Evolutionary conservation across 2,888 invertebrate genomes (phyloP).

Genomic region (Meandrusa payeni): DNA sequence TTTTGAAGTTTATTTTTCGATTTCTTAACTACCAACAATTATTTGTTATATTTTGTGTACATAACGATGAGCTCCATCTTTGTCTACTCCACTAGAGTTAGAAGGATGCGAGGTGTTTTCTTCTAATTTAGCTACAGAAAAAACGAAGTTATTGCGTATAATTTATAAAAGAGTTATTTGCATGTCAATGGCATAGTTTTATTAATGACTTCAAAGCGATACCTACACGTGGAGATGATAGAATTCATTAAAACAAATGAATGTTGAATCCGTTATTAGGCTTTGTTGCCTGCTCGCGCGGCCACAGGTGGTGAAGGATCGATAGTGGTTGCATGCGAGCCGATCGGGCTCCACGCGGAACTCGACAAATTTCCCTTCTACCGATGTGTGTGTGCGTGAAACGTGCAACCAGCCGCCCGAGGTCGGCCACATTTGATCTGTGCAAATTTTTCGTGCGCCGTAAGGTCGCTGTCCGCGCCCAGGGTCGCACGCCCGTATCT

Average conservation of each 20-base stretch:
- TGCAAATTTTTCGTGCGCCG: conserved; percentile 71
- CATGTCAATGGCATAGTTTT: conserved; percentile 1
- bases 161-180: background rate
- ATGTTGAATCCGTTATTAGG: conserved; percentile 5
- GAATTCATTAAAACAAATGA: background rate
- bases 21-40: no score
- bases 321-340: conserved; percentile 28
- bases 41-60: no score
- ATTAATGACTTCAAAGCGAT: conserved; percentile 1
- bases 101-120: no score
- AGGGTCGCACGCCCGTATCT: conserved; percentile 75
- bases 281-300: conserved; percentile 17
- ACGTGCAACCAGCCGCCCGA: conserved; percentile 70
- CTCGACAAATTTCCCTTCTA: conserved; percentile 65
- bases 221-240: conserved; percentile 5
- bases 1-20: no score
- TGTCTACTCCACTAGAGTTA: no score
- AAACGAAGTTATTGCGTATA: no score
- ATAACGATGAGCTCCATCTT: no score
- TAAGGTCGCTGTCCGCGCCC: conserved; percentile 73
- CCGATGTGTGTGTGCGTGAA: conserved; percentile 40
- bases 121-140: no score
- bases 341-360: conserved; percentile 48
- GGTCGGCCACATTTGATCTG: conserved; percentile 81
- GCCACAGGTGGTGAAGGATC: conserved; percentile 28